phyloP scores from a whole-genome alignment of 2,888 invertebrate species.

The Phoronis australis region DNA sequence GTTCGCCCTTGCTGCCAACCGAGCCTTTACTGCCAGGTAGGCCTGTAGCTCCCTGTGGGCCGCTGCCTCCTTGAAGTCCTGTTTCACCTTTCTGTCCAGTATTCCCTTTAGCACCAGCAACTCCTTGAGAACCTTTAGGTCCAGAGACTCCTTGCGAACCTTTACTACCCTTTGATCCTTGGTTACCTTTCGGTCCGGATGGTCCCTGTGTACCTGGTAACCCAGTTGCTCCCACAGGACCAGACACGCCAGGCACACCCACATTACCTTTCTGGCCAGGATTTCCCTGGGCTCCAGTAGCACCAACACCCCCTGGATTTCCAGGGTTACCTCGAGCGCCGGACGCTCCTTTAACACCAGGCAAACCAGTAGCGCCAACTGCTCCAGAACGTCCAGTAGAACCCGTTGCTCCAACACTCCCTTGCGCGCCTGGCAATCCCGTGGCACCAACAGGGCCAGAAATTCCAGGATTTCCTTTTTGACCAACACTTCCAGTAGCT shows the following conservation, averaged over 20 bases:
- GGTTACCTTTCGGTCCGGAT: neutral
- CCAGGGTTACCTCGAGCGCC: no score
- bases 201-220: conserved; percentile 1
- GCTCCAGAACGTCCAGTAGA: no score
- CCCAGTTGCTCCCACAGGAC: no score
- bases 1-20: conserved; percentile 3
- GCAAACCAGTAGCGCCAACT: no score
- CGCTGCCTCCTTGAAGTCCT: neutral
- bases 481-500: conserved; percentile 7
- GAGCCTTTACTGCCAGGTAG: neutral
- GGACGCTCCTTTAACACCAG: no score
- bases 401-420: no score
- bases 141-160: neutral
- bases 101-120: neutral
- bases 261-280: no score
- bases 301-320: no score
- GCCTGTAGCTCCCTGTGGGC: neutral
- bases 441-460: conserved; percentile 3
- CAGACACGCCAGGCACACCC: no score
- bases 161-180: conserved; percentile 4
- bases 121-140: conserved; percentile 1
- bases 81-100: conserved; percentile 1
- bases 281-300: neutral
- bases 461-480: conserved; percentile 11
- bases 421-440: no score